Evolutionary conservation across 2,113 vertebrate genomes (phyloP).

Genomic region (Burhinus oedicnemus): DNA sequence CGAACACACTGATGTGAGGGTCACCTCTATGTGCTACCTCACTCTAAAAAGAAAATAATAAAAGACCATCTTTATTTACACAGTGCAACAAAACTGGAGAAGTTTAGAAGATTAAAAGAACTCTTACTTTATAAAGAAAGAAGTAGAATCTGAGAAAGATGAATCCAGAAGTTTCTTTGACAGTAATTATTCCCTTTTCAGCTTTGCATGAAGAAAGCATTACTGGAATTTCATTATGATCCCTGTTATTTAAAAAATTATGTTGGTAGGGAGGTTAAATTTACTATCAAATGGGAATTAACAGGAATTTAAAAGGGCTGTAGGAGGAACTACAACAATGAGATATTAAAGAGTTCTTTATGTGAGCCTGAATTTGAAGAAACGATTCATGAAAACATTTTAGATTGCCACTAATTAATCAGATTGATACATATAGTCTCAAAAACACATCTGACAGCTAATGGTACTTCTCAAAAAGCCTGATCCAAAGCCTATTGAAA

Average conservation of each 20-base stretch:
- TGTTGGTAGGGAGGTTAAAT: constrained; percentile 41
- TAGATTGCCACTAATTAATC: constrained; percentile 56
- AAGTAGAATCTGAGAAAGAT: not conserved
- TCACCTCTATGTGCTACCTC: not conserved
- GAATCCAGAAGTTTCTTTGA: constrained; percentile 44
- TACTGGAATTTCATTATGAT: constrained; percentile 49
- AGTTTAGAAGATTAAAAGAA: not conserved
- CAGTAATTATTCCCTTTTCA: constrained; percentile 53
- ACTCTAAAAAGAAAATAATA: not conserved
- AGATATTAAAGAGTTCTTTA: not conserved
- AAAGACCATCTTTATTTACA: not conserved
- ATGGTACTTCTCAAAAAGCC: constrained; percentile 24
- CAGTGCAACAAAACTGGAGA: not conserved
- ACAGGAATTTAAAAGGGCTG: constrained; percentile 33
- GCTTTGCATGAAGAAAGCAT: constrained; percentile 22
- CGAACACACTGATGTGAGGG: not conserved
- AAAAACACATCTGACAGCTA: constrained; percentile 57
- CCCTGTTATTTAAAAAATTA: constrained; percentile 57
- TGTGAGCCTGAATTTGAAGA: constrained; percentile 43
- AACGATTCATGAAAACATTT: constrained; percentile 55
- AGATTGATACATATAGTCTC: constrained; percentile 49
- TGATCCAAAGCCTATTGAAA: constrained; percentile 44
- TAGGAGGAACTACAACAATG: constrained; percentile 38
- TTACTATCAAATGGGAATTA: constrained; percentile 55
- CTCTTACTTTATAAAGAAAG: not conserved